These are phyloP conservation scores for Synergus gifuensis DNA, from an alignment of 2,888 invertebrate genomes.

Conservation along the genomic window DNA sequence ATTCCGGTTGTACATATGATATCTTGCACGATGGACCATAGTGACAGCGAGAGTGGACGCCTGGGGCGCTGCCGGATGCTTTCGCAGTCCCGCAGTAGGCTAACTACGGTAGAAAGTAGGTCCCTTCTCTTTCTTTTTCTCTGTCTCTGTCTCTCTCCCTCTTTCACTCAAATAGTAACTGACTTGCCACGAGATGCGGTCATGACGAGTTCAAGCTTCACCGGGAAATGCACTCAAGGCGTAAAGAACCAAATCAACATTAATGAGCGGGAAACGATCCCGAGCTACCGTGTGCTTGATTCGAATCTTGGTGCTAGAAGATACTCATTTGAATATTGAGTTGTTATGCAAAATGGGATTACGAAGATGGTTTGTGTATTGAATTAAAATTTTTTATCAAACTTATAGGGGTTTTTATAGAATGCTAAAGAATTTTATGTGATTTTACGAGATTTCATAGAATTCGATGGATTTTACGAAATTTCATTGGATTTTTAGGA, in stretches of 20 bases:
- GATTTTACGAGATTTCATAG: no score
- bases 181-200: background rate
- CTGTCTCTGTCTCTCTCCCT: slow-evolving; percentile 1
- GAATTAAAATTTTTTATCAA: no score
- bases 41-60: slow-evolving; percentile 69
- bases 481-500: no score
- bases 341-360: background rate
- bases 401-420: no score
- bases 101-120: slow-evolving; percentile 74
- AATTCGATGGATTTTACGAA: no score
- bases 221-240: background rate
- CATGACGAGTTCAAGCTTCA: slow-evolving; percentile 4
- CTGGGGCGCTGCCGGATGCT: slow-evolving; percentile 71
- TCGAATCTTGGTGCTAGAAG: background rate
- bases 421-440: no score
- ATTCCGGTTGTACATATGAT: slow-evolving; percentile 44
- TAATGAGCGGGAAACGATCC: background rate
- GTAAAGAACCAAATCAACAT: slow-evolving; percentile 7
- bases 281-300: background rate
- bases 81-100: slow-evolving; percentile 63
- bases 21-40: slow-evolving; percentile 53
- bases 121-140: slow-evolving; percentile 44
- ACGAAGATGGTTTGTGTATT: background rate
- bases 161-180: slow-evolving; percentile 4
- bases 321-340: background rate